Evolutionary conservation across 2,797 vertebrate species (phyloP).

Genomic region (Fistularia commersonii): DNA sequence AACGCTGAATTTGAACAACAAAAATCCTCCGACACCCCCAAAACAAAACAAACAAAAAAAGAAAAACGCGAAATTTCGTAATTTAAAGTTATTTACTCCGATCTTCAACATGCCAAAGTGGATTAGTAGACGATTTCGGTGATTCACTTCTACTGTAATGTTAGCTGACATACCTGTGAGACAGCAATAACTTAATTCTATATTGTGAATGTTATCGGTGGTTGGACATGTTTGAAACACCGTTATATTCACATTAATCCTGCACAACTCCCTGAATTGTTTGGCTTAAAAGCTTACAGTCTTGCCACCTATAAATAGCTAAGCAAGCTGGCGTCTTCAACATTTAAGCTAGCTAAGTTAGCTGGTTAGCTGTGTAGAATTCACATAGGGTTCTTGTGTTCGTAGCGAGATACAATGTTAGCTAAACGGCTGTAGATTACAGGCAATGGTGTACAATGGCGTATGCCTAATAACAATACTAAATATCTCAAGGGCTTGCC

Average conservation of each 20-base stretch:
- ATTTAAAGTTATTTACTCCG: no score
- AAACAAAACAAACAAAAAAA: no score
- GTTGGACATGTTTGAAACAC: conserved; percentile 3
- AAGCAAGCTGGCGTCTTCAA: conserved; percentile 51
- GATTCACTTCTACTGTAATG: not conserved
- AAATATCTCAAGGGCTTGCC: no score
- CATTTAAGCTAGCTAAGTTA: conserved; percentile 35
- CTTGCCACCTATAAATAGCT: conserved; percentile 60
- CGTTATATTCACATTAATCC: conserved; percentile 9
- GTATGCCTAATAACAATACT: fast-evolving
- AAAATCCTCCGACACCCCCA: no score
- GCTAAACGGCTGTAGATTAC: not conserved
- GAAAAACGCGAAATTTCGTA: no score
- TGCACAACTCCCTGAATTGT: conserved; percentile 4
- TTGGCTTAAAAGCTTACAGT: conserved; percentile 54
- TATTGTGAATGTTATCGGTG: conserved; percentile 12
- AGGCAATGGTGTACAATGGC: not conserved
- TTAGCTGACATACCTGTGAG: conserved; percentile 38
- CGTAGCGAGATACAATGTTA: conserved; percentile 9
- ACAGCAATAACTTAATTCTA: not conserved
- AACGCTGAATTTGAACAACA: no score
- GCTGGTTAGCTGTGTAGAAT: conserved; percentile 25
- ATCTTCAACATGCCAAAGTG: conserved; percentile 9
- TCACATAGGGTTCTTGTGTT: conserved; percentile 3
- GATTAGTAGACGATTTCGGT: not conserved